Evolutionary conservation across 2,888 invertebrate species (phyloP).

Genomic region (Lasioglossum leucozonium): DNA sequence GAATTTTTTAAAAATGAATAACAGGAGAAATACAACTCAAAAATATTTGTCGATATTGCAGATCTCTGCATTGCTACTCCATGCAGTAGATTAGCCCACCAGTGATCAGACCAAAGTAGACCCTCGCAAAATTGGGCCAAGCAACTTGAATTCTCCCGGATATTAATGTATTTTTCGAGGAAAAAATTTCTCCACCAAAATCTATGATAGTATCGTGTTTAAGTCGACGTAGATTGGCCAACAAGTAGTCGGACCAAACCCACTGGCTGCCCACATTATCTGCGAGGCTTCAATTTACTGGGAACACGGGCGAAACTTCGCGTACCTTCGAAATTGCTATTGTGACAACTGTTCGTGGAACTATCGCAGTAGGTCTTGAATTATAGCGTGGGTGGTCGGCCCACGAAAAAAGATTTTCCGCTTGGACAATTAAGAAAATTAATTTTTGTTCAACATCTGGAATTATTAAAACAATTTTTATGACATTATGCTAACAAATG

Average conservation of each 20-base stretch:
- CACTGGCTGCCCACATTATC: slow-evolving; percentile 28
- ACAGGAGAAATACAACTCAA: background rate
- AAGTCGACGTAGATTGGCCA: slow-evolving; percentile 29
- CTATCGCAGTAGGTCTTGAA: slow-evolving; percentile 8
- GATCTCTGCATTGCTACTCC: background rate
- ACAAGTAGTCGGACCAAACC: slow-evolving; percentile 25
- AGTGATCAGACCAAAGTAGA: background rate
- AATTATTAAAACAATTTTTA: too few relatives aligned
- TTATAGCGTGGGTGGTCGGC: slow-evolving; percentile 16
- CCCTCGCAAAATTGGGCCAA: slow-evolving; percentile 17
- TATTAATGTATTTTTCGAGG: background rate
- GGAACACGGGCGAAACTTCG: slow-evolving; percentile 2
- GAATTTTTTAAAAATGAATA: too few relatives aligned
- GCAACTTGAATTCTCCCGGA: too few relatives aligned
- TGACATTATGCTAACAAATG: too few relatives aligned
- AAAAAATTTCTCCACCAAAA: slow-evolving; percentile 7
- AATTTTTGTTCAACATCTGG: too few relatives aligned
- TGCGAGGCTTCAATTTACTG: slow-evolving; percentile 26
- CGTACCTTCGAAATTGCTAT: slow-evolving; percentile 30
- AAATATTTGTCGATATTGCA: background rate
- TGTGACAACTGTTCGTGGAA: slow-evolving; percentile 3
- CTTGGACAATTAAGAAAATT: too few relatives aligned
- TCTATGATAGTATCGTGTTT: background rate
- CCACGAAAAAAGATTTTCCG: slow-evolving; percentile 33
- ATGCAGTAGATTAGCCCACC: background rate